phyloP scores from a whole-genome alignment of 2,888 invertebrate genomes.

The Sarcophaga rosellei region DNA sequence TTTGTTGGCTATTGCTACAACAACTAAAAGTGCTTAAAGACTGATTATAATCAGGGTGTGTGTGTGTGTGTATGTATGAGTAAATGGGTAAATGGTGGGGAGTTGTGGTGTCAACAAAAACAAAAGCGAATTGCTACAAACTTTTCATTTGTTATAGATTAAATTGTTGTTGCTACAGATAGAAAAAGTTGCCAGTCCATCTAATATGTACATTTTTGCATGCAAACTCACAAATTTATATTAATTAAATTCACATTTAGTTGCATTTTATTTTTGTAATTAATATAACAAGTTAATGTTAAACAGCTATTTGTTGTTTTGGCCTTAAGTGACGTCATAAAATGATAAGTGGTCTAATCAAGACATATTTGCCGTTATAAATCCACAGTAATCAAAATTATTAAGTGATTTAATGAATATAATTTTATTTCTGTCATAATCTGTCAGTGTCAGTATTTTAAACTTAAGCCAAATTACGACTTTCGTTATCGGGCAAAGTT shows the following conservation, averaged over 20 bases:
- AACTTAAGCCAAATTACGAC: too few relatives aligned
- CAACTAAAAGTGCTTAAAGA: background rate
- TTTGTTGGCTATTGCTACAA: background rate
- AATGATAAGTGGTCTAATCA: background rate
- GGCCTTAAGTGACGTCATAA: conserved; percentile 29
- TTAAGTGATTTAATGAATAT: background rate
- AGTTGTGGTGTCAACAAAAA: conserved; percentile 41
- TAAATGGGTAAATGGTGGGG: conserved; percentile 13
- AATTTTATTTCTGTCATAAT: background rate
- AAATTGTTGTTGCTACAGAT: background rate
- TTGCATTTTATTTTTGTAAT: background rate
- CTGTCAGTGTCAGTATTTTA: background rate
- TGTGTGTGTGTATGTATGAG: conserved; percentile 16
- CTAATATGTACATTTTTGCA: conserved; percentile 18
- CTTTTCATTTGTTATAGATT: conserved; percentile 11
- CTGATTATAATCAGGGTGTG: conserved; percentile 18
- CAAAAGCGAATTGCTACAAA: conserved; percentile 5
- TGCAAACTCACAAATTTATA: conserved; percentile 22
- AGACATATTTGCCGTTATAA: background rate
- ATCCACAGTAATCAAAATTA: background rate
- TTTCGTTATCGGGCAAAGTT: too few relatives aligned
- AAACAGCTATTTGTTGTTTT: background rate
- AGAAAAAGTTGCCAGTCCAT: background rate
- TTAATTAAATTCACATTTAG: conserved; percentile 38
- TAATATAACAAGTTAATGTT: background rate